Evolutionary conservation across 1,140 invertebrate species (phyloP).

Genomic region (Dryas iulia): DNA sequence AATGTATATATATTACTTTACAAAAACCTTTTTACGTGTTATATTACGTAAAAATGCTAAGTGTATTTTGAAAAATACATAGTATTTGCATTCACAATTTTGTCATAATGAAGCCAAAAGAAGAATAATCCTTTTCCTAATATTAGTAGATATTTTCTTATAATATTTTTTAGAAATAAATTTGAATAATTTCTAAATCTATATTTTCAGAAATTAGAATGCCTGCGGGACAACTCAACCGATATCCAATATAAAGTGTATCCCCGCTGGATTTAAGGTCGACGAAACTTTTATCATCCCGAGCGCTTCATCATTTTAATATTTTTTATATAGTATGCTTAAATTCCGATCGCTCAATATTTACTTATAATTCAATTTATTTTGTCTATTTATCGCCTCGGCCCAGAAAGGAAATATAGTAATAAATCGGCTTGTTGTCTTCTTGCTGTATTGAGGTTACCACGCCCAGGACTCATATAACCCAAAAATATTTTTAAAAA

Average conservation of each 20-base stretch:
- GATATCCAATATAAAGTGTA: neutral
- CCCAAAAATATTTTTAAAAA: neutral
- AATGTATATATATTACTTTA: neutral
- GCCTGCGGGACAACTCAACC: neutral
- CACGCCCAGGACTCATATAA: neutral
- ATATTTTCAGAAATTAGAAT: neutral
- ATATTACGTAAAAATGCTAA: neutral
- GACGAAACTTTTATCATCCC: neutral
- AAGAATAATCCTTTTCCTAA: no score
- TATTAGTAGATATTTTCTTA: no score
- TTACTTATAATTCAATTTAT: neutral
- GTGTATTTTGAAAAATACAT: neutral
- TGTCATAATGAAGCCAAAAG: no score
- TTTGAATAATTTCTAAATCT: neutral
- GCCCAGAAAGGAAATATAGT: neutral
- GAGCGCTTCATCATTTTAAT: neutral
- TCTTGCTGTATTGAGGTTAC: neutral
- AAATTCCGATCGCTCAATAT: neutral
- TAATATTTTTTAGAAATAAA: neutral
- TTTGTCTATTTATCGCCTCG: neutral
- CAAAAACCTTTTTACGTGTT: neutral
- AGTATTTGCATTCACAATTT: neutral
- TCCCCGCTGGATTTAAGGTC: neutral
- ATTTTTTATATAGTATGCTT: neutral
- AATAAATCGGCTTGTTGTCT: neutral